phyloP scores from a whole-genome alignment of 2,797 vertebrate genomes.

The Buphagus erythrorhynchus region DNA sequence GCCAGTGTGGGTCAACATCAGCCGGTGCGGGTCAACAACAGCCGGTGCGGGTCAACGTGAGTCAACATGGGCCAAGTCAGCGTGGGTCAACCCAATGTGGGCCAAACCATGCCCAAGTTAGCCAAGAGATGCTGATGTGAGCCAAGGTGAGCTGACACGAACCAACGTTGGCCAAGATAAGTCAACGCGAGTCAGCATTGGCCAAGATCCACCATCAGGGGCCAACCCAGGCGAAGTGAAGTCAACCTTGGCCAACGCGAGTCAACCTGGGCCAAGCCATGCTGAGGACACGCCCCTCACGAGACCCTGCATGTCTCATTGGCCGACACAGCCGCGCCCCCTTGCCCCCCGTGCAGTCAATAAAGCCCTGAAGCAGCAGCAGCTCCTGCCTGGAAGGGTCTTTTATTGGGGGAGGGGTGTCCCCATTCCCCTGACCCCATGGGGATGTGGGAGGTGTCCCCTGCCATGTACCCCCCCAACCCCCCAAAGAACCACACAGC shows the following conservation, averaged over 20 bases:
- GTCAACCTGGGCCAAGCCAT: fast-evolving
- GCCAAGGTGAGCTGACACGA: no score
- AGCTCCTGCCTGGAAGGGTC: not conserved
- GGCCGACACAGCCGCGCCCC: fast-evolving
- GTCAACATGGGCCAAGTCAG: not conserved
- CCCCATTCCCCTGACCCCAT: fast-evolving
- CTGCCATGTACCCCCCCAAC: fast-evolving
- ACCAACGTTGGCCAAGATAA: fast-evolving
- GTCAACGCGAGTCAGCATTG: fast-evolving
- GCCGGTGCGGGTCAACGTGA: fast-evolving
- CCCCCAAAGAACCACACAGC: not conserved
- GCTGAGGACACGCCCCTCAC: fast-evolving
- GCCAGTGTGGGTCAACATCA: fast-evolving
- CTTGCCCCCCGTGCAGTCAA: not conserved
- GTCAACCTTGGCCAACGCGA: no score
- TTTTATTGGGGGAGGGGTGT: not conserved
- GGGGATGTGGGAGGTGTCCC: not conserved
- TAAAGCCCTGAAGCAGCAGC: not conserved
- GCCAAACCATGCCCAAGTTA: fast-evolving
- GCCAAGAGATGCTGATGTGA: not conserved
- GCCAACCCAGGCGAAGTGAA: not conserved
- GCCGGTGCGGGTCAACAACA: fast-evolving
- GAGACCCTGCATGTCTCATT: fast-evolving
- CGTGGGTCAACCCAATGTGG: fast-evolving
- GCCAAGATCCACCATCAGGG: fast-evolving